Conservation (phyloP, 1,140 invertebrate species). For the Zaprionus nigranus region DNA sequence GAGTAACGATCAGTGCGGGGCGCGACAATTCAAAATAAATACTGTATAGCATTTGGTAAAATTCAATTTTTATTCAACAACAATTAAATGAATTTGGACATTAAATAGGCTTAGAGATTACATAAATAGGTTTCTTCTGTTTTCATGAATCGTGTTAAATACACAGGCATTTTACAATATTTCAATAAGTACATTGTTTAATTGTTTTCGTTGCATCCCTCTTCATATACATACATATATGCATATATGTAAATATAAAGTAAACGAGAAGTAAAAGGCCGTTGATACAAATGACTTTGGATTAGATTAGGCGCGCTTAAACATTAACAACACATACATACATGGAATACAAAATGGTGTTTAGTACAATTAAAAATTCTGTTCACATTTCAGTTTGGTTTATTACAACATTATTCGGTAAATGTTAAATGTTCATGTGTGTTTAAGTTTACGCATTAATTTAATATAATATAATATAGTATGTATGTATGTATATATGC, state of each 20-base stretch:
- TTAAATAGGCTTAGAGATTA: conserved; percentile 80
- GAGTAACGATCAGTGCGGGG: background rate
- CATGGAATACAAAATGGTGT: conserved; percentile 79
- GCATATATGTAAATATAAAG: conserved; percentile 63
- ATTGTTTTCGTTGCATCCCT: conserved; percentile 78
- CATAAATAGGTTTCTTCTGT: conserved; percentile 63
- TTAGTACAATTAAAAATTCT: conserved; percentile 83
- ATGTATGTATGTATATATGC: conserved; percentile 34
- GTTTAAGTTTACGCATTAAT: conserved; percentile 31
- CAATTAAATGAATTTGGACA: conserved; percentile 80
- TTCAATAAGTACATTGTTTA: conserved; percentile 76
- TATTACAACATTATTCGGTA: conserved; percentile 79
- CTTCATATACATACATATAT: conserved; percentile 46
- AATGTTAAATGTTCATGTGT: conserved; percentile 65
- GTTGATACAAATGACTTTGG: conserved; percentile 82
- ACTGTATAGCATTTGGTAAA: conserved; percentile 49
- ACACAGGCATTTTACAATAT: conserved; percentile 63
- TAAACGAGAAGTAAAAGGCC: conserved; percentile 79
- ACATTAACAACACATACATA: conserved; percentile 74
- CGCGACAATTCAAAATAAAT: conserved; percentile 16
- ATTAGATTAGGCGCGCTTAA: conserved; percentile 78
- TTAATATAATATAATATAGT: conserved; percentile 24
- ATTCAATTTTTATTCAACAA: conserved; percentile 80
- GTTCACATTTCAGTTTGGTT: conserved; percentile 80
- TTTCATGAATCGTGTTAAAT: conserved; percentile 37